Percentiles rank a stretch among this genome's conserved stretches.
Conservation (phyloP, 2,888 invertebrate species). For the Margaritifera margaritifera region DNA sequence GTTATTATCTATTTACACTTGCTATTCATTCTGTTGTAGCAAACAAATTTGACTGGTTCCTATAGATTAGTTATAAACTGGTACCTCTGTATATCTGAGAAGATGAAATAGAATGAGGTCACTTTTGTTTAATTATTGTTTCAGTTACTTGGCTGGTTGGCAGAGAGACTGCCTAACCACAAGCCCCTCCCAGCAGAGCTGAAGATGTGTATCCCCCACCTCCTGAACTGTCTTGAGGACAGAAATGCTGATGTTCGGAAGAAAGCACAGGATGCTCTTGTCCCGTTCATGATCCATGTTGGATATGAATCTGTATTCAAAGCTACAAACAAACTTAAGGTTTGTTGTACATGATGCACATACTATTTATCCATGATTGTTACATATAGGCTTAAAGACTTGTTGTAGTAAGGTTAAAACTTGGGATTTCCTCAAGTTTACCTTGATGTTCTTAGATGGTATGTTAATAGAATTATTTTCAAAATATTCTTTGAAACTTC, state of each 20-base stretch:
- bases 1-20: too few species aligned
- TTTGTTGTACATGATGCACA: conserved; percentile 58
- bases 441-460: not conserved
- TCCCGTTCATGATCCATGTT: conserved; percentile 94
- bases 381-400: too few species aligned
- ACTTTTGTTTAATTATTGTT: conserved; percentile 3
- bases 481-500: not conserved
- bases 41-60: not conserved
- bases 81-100: not conserved
- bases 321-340: conserved; percentile 86
- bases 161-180: conserved; percentile 82
- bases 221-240: conserved; percentile 91
- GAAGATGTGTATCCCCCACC: conserved; percentile 81
- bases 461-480: not conserved
- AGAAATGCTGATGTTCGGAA: conserved; percentile 92
- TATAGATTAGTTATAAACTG: not conserved
- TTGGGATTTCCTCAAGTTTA: not conserved
- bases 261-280: conserved; percentile 89
- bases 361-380: too few species aligned
- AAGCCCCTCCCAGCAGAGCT: conserved; percentile 81
- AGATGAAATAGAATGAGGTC: conserved; percentile 1
- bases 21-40: too few species aligned
- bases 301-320: conserved; percentile 87
- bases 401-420: too few species aligned
- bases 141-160: conserved; percentile 86